Percentiles rank a stretch among this genome's conserved stretches.
Conservation (phyloP, 2,797 vertebrate species). For the Limosa lapponica region DNA sequence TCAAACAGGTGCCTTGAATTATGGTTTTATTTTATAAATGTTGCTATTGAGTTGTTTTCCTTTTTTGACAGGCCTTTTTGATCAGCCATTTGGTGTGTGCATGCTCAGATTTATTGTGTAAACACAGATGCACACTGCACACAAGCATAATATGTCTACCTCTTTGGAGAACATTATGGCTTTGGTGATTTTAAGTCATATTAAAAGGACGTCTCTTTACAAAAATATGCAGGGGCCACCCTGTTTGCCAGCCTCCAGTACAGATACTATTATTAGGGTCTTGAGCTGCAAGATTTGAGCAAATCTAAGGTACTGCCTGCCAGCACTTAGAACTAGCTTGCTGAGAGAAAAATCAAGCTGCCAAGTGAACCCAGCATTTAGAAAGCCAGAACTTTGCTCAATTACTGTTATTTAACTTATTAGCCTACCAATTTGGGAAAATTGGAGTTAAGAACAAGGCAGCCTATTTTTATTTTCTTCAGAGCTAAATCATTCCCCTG, state of each 20-base stretch:
- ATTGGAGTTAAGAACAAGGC: constrained; percentile 36
- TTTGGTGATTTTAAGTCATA: neutral
- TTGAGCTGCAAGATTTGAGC: constrained; percentile 7
- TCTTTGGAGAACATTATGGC: neutral
- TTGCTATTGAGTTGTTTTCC: neutral
- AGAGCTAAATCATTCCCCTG: neutral
- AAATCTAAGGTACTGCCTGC: neutral
- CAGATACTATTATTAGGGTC: constrained; percentile 44
- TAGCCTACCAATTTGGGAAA: constrained; percentile 47
- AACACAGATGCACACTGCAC: neutral
- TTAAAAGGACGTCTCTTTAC: neutral
- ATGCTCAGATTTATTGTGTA: neutral
- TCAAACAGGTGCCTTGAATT: neutral
- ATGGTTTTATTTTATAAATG: neutral
- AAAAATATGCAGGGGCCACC: neutral
- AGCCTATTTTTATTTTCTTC: constrained; percentile 51
- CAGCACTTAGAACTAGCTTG: constrained; percentile 12
- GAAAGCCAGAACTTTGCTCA: constrained; percentile 48
- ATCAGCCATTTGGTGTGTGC: neutral
- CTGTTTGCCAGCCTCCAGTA: neutral
- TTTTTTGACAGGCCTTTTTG: neutral
- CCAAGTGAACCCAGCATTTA: constrained; percentile 54
- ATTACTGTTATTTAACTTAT: constrained; percentile 66
- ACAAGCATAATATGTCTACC: neutral
- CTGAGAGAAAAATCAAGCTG: constrained; percentile 8